Conservation (phyloP, 2,113 vertebrate species). For the Cyphotilapia sp. region DNA sequence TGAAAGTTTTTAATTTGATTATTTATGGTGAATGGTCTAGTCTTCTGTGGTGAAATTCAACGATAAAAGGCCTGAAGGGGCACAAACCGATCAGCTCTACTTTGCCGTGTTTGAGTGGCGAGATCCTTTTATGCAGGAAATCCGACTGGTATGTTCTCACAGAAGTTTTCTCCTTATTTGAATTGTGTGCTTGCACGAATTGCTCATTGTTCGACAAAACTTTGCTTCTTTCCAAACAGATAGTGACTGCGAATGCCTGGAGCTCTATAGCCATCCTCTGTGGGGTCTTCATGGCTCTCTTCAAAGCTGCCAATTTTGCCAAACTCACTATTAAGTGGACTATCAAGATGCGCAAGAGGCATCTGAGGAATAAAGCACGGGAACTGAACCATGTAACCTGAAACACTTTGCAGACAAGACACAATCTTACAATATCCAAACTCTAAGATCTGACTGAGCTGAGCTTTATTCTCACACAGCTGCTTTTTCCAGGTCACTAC, state of each 20-base stretch:
- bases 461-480: background rate
- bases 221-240: conserved; percentile 63
- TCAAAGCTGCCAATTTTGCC: conserved; percentile 95
- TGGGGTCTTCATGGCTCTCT: conserved; percentile 92
- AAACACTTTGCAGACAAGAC: conserved; percentile 4
- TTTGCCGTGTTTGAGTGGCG: conserved; percentile 97
- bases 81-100: conserved; percentile 81
- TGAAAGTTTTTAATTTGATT: background rate
- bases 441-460: background rate
- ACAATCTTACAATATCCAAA: background rate
- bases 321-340: conserved; percentile 93
- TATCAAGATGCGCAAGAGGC: conserved; percentile 86
- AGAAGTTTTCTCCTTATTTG: background rate
- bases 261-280: conserved; percentile 90
- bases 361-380: conserved; percentile 77
- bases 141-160: conserved; percentile 79
- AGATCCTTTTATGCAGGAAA: conserved; percentile 91
- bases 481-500: background rate
- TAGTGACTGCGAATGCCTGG: conserved; percentile 95
- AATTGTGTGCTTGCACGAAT: background rate
- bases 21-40: conserved; percentile 55
- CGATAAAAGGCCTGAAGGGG: conserved; percentile 70
- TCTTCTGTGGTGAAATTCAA: conserved; percentile 93
- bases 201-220: background rate
- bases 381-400: conserved; percentile 80